phyloP scores from a whole-genome alignment of 2,888 invertebrate species.

The Oxycera nigricornis region DNA sequence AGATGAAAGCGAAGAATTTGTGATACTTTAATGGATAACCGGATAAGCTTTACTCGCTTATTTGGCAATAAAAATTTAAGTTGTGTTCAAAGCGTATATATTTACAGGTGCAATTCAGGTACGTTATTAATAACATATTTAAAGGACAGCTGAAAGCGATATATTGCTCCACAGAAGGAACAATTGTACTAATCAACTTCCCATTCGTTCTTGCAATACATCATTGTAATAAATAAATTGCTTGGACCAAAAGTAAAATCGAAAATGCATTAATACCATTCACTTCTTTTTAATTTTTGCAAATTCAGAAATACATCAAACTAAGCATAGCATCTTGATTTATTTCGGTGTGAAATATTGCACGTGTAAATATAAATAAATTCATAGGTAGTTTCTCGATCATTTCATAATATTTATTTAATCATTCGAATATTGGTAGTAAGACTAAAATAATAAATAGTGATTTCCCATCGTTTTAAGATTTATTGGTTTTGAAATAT shows the following conservation, averaged over 20 bases:
- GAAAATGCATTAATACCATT: neutral
- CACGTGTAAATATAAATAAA: constrained; percentile 33
- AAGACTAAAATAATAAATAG: neutral
- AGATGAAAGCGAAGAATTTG: constrained; percentile 77
- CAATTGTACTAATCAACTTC: neutral
- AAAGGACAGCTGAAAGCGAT: neutral
- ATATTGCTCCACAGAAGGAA: neutral
- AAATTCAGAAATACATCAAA: neutral
- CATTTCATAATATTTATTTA: constrained; percentile 31
- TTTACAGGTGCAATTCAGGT: constrained; percentile 37
- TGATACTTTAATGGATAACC: constrained; percentile 65
- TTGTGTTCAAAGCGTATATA: neutral
- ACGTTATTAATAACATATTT: neutral
- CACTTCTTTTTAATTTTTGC: neutral
- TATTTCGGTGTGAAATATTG: constrained; percentile 9
- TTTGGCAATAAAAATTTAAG: neutral
- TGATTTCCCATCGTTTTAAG: neutral
- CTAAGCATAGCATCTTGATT: neutral
- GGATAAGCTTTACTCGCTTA: neutral
- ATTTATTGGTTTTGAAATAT: neutral
- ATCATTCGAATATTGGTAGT: neutral
- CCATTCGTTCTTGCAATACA: no score
- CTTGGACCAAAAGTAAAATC: no score
- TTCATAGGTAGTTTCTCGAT: neutral
- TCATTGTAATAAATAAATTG: no score